These are phyloP conservation scores for Elachura formosa DNA, from an alignment of 2,113 vertebrate genomes.

Conservation along the genomic window DNA sequence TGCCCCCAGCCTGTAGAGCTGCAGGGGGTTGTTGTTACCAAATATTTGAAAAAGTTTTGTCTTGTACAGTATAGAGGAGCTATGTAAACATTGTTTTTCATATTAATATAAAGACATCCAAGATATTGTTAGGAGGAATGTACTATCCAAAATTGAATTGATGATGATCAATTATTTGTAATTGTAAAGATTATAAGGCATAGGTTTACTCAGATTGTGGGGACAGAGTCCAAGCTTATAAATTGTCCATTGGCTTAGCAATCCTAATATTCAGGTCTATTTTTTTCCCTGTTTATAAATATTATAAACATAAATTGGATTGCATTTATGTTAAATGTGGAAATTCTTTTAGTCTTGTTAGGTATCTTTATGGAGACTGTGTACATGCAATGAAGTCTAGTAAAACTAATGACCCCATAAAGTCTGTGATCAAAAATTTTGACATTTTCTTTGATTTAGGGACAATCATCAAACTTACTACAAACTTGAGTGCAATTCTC, in stretches of 20 bases:
- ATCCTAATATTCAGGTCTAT: background rate
- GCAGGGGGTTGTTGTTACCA: background rate
- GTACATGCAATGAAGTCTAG: background rate
- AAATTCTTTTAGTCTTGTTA: background rate
- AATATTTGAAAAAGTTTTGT: background rate
- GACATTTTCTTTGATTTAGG: background rate
- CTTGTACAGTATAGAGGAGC: background rate
- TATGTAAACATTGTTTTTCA: background rate
- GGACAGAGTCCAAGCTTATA: background rate
- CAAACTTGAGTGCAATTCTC: background rate
- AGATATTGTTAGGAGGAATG: background rate
- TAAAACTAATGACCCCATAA: background rate
- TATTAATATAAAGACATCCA: background rate
- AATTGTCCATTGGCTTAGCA: background rate
- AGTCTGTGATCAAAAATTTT: background rate
- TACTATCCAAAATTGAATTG: background rate
- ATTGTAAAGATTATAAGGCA: background rate
- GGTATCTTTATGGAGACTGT: background rate
- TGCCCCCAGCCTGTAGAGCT: background rate
- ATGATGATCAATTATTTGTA: background rate
- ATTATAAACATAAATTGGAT: no score
- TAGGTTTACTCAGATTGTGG: background rate
- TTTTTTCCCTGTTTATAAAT: background rate
- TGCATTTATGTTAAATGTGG: background rate
- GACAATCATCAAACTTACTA: background rate